These are phyloP conservation scores for Pholis gunnellus DNA, from an alignment of 2,113 vertebrate species.

Conservation along the genomic window DNA sequence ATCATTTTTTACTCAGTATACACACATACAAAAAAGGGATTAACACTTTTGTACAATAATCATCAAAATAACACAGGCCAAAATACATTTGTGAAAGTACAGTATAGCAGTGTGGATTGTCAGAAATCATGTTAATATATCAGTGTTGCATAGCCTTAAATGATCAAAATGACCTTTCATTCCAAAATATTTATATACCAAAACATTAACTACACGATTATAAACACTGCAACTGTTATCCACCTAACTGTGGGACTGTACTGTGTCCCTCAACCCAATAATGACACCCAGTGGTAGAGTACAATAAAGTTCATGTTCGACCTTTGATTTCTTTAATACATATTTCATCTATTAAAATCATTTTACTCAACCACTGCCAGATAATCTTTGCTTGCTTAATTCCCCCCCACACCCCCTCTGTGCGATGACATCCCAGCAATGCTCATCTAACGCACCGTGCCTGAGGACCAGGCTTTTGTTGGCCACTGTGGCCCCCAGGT, in stretches of 20 bases:
- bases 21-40: neutral
- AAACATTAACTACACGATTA: neutral
- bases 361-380: constrained; percentile 3
- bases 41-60: neutral
- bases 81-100: constrained; percentile 15
- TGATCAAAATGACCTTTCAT: neutral
- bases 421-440: constrained; percentile 24
- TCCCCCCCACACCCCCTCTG: constrained; percentile 12
- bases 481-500: constrained; percentile 65
- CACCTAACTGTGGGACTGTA: neutral
- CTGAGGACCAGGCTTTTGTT: constrained; percentile 42
- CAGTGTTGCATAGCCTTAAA: neutral
- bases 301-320: constrained; percentile 23
- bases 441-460: constrained; percentile 5
- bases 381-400: constrained; percentile 43
- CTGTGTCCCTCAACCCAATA: constrained; percentile 54
- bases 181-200: neutral
- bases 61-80: neutral
- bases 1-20: constrained; percentile 6
- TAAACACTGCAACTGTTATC: neutral
- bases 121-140: neutral
- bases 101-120: constrained; percentile 2
- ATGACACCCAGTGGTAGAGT: constrained; percentile 73
- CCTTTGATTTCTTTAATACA: constrained; percentile 17
- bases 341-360: constrained; percentile 29